Evolutionary conservation across 2,797 vertebrate species (phyloP).

Genomic region (Carcharodon carcharias): DNA sequence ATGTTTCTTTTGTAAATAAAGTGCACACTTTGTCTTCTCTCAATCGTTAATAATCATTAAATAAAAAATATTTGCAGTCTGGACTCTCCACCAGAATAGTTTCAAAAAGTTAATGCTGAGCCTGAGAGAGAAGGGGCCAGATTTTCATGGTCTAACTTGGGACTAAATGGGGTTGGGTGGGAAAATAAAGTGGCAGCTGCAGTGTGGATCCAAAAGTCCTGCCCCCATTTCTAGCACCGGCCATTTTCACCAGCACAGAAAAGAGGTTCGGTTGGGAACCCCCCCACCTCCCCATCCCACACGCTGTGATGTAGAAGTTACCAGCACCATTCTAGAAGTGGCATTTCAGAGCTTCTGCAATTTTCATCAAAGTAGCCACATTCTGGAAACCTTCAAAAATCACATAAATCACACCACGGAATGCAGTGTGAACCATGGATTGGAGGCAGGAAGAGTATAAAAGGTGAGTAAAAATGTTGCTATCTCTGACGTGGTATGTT

Average conservation of each 20-base stretch:
- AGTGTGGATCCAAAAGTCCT: too few species aligned
- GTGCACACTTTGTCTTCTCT: background rate
- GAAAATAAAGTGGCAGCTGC: background rate
- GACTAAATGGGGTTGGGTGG: too few species aligned
- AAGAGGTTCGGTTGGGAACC: background rate
- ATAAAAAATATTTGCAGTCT: constrained; percentile 37
- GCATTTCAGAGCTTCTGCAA: background rate
- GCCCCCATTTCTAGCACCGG: background rate
- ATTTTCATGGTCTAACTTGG: too few species aligned
- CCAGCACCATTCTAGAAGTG: background rate
- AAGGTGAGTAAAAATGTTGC: too few species aligned
- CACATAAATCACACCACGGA: too few species aligned
- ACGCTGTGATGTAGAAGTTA: background rate
- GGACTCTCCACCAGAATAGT: background rate
- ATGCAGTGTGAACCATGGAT: too few species aligned
- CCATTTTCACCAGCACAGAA: background rate
- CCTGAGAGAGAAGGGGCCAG: background rate
- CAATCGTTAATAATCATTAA: constrained; percentile 21
- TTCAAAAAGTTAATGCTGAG: background rate
- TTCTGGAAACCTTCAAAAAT: too few species aligned
- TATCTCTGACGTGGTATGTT: too few species aligned
- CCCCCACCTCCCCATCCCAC: background rate
- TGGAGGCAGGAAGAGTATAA: too few species aligned
- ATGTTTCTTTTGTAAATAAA: background rate
- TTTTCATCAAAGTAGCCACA: too few species aligned